Evolutionary conservation across 2,797 vertebrate species (phyloP), one percentile per base, ranked within the genome.

Genomic region (Scolopax rusticola): DNA sequence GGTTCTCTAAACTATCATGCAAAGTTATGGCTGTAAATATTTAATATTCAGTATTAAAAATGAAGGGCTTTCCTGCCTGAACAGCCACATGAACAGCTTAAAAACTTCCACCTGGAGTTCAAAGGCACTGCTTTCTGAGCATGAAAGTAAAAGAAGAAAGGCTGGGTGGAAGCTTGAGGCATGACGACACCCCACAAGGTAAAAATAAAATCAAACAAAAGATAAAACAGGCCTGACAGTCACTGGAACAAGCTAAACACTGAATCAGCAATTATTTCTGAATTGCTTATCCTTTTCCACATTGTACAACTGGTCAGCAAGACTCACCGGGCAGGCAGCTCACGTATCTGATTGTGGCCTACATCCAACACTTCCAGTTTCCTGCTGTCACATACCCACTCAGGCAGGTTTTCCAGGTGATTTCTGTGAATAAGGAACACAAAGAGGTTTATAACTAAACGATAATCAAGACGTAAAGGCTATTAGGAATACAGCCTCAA

Each of bases 291-390:
- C 36, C 79, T 71, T 23, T 82, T 73, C 65, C 57, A 77, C 59
- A 61, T 67, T 54, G 57, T 89, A 40, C 90, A 85, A 90, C 21
- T 36, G 32, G 74, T 87, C 70, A 53, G 40, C 68, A 91, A 88
- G 90, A 98, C 99, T 99, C 97, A 99, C 99, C 98, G 98, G 12
- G 98, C 97, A 45, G 99, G 99, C 93, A 99, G 99, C 90, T 99
- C 99, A 63, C 95, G 93, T 97, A 99, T 98, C 93, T 98, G 98
- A 98, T 99, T 99, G 97, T 99, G 99, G 98, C 99, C 98, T 96
- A 99, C 97, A 88, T 99, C 99, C 97, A 99, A 97, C 82, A 99
- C 99, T 98, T 99, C 99, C 79, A 99, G 98, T 90, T 99, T 99
- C 97, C 98, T 99, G 77, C 98, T 99, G 94, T 99, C 99, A 96